Evolutionary conservation across 2,797 vertebrate species (phyloP).

Genomic region (Lepus townsendii): DNA sequence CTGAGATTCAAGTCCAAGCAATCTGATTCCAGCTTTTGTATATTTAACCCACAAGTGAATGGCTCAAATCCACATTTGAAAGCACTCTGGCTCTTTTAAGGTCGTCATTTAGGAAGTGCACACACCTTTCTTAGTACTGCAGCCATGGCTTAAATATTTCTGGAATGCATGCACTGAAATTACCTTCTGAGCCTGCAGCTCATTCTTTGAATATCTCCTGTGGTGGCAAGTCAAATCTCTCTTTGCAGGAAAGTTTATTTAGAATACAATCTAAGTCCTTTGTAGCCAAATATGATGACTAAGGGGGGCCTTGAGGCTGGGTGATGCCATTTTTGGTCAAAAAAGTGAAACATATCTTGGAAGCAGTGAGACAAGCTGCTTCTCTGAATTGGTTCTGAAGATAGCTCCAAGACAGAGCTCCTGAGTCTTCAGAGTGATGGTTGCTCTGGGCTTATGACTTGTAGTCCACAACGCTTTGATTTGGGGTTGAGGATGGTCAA

Average conservation of each 20-base stretch:
- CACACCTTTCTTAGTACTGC: slow-evolving; percentile 2
- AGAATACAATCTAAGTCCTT: slow-evolving; percentile 8
- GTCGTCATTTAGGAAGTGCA: neutral
- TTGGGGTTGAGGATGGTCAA: neutral
- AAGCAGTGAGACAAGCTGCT: neutral
- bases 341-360: neutral
- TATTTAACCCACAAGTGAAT: neutral
- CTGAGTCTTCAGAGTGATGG: neutral
- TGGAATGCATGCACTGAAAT: slow-evolving; percentile 5
- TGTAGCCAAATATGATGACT: slow-evolving; percentile 44
- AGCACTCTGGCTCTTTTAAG: slow-evolving; percentile 54
- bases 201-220: slow-evolving; percentile 60
- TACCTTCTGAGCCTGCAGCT: slow-evolving; percentile 39
- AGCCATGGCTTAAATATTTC: neutral
- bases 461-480: neutral
- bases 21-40: neutral
- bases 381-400: slow-evolving; percentile 15
- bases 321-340: slow-evolving; percentile 72
- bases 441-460: neutral
- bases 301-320: neutral
- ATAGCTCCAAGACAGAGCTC: neutral
- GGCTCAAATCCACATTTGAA: neutral
- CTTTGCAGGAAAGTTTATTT: slow-evolving; percentile 62
- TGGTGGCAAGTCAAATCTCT: slow-evolving; percentile 13
- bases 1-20: neutral